Conservation (phyloP, 2,113 vertebrate genomes). For the Martes martes region DNA sequence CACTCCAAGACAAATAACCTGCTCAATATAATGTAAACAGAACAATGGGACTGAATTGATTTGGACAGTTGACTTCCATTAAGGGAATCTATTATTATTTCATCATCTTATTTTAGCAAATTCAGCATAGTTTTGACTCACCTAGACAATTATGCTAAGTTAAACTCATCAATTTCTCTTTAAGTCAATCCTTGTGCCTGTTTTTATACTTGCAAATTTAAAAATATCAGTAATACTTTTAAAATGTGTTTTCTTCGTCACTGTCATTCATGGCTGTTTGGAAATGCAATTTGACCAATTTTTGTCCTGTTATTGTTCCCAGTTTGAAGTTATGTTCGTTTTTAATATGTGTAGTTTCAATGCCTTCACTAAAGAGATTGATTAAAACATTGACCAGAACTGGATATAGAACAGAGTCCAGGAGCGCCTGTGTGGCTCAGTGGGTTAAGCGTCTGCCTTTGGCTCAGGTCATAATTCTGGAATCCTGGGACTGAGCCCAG, state of each 20-base stretch:
- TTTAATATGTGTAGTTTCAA: neutral
- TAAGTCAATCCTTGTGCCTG: neutral
- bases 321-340: neutral
- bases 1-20: neutral
- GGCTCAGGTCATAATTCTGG: too few species aligned
- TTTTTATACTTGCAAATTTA: neutral
- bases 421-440: too few species aligned
- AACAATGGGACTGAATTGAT: neutral
- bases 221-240: neutral
- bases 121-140: neutral
- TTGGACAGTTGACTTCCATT: neutral
- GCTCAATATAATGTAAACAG: neutral
- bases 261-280: neutral
- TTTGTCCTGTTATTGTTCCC: neutral
- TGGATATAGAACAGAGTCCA: too few species aligned
- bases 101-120: neutral
- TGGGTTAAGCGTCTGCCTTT: too few species aligned
- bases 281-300: neutral
- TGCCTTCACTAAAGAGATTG: neutral
- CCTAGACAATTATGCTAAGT: neutral
- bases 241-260: neutral
- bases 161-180: neutral
- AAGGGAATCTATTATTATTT: neutral
- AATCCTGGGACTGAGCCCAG: too few species aligned
- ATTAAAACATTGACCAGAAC: neutral